phyloP scores from a whole-genome alignment of 2,888 invertebrate species.

The Drosophila kuntzei region DNA sequence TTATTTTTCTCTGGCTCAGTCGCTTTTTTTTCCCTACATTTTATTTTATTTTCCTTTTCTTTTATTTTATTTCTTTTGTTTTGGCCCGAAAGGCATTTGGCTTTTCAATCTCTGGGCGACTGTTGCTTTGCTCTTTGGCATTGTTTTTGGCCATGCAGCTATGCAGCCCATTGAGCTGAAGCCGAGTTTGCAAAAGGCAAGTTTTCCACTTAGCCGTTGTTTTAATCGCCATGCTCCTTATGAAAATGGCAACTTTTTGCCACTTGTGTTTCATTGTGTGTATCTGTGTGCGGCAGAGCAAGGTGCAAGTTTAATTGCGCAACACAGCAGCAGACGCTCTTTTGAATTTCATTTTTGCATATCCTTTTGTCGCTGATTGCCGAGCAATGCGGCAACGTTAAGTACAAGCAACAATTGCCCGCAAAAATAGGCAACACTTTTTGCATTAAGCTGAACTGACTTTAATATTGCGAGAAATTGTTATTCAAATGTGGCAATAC shows the following conservation, averaged over 20 bases:
- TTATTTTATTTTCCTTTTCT: constrained; percentile 31
- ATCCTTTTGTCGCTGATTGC: constrained; percentile 21
- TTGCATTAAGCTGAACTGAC: not conserved
- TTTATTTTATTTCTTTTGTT: constrained; percentile 41
- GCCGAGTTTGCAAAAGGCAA: constrained; percentile 15
- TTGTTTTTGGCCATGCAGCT: constrained; percentile 53
- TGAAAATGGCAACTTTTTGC: constrained; percentile 39
- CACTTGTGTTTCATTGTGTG: constrained; percentile 9
- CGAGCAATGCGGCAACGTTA: constrained; percentile 12
- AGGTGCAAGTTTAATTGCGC: constrained; percentile 47
- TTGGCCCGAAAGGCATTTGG: constrained; percentile 46
- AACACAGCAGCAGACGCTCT: constrained; percentile 22
- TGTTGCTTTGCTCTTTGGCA: constrained; percentile 33
- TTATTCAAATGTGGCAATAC: not conserved
- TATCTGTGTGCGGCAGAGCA: constrained; percentile 12
- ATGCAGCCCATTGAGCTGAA: constrained; percentile 50
- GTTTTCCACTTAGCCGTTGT: constrained; percentile 27
- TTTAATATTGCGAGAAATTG: not conserved
- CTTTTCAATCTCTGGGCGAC: constrained; percentile 56
- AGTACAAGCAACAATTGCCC: constrained; percentile 16
- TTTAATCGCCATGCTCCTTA: constrained; percentile 34
- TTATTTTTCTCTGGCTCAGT: constrained; percentile 45
- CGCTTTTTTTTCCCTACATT: constrained; percentile 31
- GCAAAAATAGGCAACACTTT: constrained; percentile 53
- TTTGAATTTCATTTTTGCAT: constrained; percentile 31